Percentiles rank a stretch among this genome's conserved stretches.
Evolutionary conservation across 2,113 vertebrate species (phyloP).

Genomic region (Melanerpes formicivorus): DNA sequence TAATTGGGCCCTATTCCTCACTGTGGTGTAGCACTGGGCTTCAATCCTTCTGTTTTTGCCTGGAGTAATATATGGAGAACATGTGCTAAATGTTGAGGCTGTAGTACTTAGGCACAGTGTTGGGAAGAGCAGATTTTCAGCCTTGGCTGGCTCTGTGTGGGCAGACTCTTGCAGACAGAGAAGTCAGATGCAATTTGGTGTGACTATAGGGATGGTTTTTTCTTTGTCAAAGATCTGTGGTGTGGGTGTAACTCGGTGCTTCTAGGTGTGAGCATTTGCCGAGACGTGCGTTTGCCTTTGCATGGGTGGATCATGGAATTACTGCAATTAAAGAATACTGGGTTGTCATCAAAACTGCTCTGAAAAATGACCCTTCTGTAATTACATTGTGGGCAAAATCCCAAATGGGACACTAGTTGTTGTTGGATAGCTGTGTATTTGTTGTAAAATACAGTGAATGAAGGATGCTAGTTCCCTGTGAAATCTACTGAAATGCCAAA

Average conservation of each 20-base stretch:
- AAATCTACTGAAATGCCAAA: not conserved
- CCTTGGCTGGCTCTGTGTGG: not conserved
- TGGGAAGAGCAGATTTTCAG: not conserved
- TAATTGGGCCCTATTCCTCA: too few species aligned
- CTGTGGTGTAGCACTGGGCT: not conserved
- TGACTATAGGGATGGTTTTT: not conserved
- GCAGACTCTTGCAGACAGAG: not conserved
- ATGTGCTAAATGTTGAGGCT: rapidly evolving
- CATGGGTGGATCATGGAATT: not conserved
- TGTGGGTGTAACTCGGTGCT: not conserved
- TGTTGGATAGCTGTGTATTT: not conserved
- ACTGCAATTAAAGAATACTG: not conserved
- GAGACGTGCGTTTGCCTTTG: not conserved
- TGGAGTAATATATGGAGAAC: not conserved
- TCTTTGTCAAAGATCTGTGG: not conserved
- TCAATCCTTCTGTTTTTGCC: not conserved
- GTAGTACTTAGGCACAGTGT: too few species aligned
- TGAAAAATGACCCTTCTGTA: not conserved
- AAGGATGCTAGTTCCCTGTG: not conserved
- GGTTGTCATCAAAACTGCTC: not conserved
- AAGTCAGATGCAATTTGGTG: not conserved
- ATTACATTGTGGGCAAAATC: not conserved
- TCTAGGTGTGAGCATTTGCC: not conserved
- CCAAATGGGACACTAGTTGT: not conserved
- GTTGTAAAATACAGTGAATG: not conserved